These are phyloP conservation scores for Oryzias woworae DNA, from an alignment of 2,113 vertebrate genomes.

Conservation along the genomic window DNA sequence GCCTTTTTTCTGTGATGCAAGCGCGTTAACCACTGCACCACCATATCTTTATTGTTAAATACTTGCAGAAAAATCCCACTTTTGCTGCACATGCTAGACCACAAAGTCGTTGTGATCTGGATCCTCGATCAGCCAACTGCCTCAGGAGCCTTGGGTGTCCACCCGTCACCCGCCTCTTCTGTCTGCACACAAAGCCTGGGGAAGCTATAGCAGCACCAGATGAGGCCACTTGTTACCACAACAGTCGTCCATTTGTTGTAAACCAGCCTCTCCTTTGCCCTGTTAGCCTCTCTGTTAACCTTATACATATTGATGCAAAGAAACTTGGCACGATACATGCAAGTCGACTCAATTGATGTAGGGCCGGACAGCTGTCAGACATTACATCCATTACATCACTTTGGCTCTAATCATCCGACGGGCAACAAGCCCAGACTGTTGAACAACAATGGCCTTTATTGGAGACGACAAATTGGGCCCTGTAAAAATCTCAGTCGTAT, in stretches of 20 bases:
- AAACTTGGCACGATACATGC: constrained; percentile 59
- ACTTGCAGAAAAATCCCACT: neutral
- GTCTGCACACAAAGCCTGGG: constrained; percentile 52
- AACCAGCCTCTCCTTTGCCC: constrained; percentile 46
- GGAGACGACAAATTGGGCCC: constrained; percentile 73
- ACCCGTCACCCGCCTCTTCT: constrained; percentile 26
- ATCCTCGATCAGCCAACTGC: constrained; percentile 54
- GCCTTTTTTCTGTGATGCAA: no score
- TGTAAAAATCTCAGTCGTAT: constrained; percentile 58
- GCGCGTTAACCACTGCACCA: no score
- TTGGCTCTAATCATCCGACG: constrained; percentile 59
- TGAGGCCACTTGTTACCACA: constrained; percentile 63
- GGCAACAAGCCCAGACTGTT: constrained; percentile 65
- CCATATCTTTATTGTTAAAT: no score
- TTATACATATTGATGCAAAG: constrained; percentile 69
- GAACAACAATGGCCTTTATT: constrained; percentile 71
- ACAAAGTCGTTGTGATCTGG: constrained; percentile 42
- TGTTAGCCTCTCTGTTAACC: constrained; percentile 30
- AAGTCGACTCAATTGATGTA: constrained; percentile 55
- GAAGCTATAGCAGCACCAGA: constrained; percentile 61
- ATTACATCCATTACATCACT: constrained; percentile 72
- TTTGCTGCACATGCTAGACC: constrained; percentile 13
- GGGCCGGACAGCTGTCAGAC: constrained; percentile 74
- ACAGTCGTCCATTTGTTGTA: constrained; percentile 53
- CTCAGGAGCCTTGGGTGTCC: constrained; percentile 43